Evolutionary conservation across 1,140 invertebrate species (phyloP).

Genomic region (Panulirus ornatus): DNA sequence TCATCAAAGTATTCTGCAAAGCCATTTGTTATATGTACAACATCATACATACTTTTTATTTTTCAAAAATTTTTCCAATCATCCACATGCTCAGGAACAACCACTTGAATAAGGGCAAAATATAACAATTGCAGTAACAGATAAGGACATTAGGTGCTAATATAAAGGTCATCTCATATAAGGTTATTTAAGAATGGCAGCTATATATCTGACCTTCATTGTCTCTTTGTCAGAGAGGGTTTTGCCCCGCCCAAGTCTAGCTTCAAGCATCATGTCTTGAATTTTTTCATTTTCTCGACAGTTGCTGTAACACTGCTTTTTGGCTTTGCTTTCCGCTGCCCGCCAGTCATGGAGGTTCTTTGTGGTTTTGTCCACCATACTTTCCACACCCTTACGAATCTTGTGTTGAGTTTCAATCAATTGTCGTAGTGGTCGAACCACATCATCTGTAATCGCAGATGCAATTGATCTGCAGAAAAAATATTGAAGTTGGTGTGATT

Average conservation of each 20-base stretch:
- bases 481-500: too few relatives aligned
- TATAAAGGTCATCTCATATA: too few relatives aligned
- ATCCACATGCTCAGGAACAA: too few relatives aligned
- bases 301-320: constrained; percentile 89
- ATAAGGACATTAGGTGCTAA: neutral
- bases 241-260: constrained; percentile 77
- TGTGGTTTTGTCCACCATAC: constrained; percentile 90
- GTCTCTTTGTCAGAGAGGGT: constrained; percentile 85
- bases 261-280: constrained; percentile 83
- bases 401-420: constrained; percentile 86
- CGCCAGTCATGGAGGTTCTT: constrained; percentile 91
- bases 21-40: too few relatives aligned
- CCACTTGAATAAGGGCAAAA: neutral
- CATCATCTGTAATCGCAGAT: constrained; percentile 88
- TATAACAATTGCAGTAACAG: neutral
- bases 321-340: constrained; percentile 87
- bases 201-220: constrained; percentile 79
- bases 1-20: too few relatives aligned
- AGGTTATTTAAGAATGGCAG: neutral
- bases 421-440: constrained; percentile 91
- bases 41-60: too few relatives aligned
- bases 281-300: constrained; percentile 93
- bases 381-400: constrained; percentile 86
- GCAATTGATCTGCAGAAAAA: constrained; percentile 85
- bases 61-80: too few relatives aligned